These are phyloP conservation scores for Carlito syrichta DNA, from an alignment of 2,113 vertebrate genomes.

Conservation along the genomic window DNA sequence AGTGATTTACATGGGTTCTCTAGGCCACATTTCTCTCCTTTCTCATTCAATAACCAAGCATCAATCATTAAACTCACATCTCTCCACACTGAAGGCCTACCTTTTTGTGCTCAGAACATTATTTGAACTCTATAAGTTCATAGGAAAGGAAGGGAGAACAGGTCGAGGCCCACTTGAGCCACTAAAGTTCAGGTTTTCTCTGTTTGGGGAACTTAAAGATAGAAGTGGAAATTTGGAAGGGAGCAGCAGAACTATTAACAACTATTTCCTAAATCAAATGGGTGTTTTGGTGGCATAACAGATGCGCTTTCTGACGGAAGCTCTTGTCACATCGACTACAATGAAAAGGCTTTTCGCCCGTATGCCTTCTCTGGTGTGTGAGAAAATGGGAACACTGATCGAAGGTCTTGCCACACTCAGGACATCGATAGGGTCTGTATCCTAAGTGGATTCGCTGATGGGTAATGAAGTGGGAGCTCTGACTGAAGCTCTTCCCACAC, in stretches of 20 bases:
- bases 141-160: neutral
- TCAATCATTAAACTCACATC: neutral
- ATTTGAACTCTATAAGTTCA: neutral
- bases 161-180: neutral
- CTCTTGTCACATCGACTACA: slow-evolving; percentile 55
- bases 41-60: neutral
- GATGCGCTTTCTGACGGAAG: slow-evolving; percentile 53
- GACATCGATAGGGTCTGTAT: slow-evolving; percentile 58
- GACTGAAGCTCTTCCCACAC: slow-evolving; percentile 66
- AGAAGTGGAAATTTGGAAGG: neutral
- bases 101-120: neutral
- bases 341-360: slow-evolving; percentile 68
- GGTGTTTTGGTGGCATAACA: slow-evolving; percentile 61
- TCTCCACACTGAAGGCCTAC: neutral
- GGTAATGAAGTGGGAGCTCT: slow-evolving; percentile 55
- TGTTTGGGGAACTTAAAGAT: neutral
- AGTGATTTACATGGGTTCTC: neutral
- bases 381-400: slow-evolving; percentile 65
- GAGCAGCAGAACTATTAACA: neutral
- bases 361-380: slow-evolving; percentile 71
- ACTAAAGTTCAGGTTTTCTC: neutral
- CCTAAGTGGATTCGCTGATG: slow-evolving; percentile 64
- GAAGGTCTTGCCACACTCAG: slow-evolving; percentile 65
- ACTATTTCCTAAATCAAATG: slow-evolving; percentile 3
- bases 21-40: neutral